Percentiles rank a stretch among this genome's conserved stretches.
Conservation (phyloP, 2,797 vertebrate genomes). For the Xenops minutus region DNA sequence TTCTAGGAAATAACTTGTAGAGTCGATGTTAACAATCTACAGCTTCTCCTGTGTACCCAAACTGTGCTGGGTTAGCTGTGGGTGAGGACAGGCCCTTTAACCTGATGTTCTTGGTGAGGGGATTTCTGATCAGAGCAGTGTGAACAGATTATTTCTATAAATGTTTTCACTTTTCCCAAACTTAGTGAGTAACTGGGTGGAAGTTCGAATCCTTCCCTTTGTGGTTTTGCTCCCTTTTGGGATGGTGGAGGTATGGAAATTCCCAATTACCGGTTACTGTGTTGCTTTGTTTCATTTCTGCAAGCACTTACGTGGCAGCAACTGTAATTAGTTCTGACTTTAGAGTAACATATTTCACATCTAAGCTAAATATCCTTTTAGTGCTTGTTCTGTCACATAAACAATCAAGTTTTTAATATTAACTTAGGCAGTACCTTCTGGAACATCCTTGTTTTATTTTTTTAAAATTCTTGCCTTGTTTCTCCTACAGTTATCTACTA, state of each 20-base stretch:
- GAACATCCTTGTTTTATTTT: neutral
- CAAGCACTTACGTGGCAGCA: slow-evolving; percentile 11
- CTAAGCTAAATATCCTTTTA: slow-evolving; percentile 15
- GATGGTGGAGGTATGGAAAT: neutral
- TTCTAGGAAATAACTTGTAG: neutral
- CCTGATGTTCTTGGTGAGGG: neutral
- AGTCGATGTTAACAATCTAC: neutral
- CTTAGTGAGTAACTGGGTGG: neutral
- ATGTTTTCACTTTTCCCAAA: neutral
- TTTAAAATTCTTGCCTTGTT: neutral
- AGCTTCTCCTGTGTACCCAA: accelerated
- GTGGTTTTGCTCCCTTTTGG: neutral
- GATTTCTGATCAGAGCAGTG: neutral
- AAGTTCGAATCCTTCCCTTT: neutral
- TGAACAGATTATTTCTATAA: neutral
- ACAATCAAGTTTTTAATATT: neutral
- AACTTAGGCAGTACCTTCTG: neutral
- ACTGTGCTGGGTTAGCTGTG: neutral
- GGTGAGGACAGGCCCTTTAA: neutral
- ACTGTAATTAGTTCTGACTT: slow-evolving; percentile 31
- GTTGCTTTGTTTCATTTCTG: slow-evolving; percentile 33
- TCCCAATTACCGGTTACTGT: slow-evolving; percentile 46
- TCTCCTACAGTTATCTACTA: neutral
- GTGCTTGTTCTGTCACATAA: neutral
- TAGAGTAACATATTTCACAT: slow-evolving; percentile 3